Evolutionary conservation across 2,888 invertebrate genomes (phyloP).

Genomic region (Eupithecia tripunctaria): DNA sequence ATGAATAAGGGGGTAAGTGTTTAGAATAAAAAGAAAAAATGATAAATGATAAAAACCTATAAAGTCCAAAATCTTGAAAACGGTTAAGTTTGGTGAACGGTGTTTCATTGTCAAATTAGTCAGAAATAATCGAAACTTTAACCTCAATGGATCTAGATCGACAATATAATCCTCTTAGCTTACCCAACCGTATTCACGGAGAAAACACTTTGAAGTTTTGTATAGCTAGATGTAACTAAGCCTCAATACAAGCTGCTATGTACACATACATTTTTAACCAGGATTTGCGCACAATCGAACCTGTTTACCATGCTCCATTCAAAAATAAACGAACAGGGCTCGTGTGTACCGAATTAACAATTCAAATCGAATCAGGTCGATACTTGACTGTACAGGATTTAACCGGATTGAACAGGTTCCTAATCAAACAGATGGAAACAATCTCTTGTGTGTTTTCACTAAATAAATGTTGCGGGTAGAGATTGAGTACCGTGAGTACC

Average conservation of each 20-base stretch:
- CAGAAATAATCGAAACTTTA: too few relatives aligned
- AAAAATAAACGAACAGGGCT: slow-evolving; percentile 31
- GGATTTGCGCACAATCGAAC: slow-evolving; percentile 8
- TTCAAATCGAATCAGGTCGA: slow-evolving; percentile 43
- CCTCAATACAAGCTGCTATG: not conserved
- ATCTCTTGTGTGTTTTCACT: slow-evolving; percentile 27
- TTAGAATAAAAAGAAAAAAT: too few relatives aligned
- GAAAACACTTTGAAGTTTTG: not conserved
- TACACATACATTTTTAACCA: slow-evolving; percentile 9
- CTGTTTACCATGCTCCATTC: slow-evolving; percentile 21
- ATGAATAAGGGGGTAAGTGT: too few relatives aligned
- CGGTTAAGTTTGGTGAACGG: too few relatives aligned
- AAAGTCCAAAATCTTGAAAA: too few relatives aligned
- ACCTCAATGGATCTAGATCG: too few relatives aligned
- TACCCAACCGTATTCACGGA: not conserved
- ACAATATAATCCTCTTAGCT: not conserved
- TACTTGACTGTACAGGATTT: slow-evolving; percentile 32
- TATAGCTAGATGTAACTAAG: not conserved
- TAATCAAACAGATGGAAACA: slow-evolving; percentile 34
- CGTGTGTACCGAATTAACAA: slow-evolving; percentile 41
- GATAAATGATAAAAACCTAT: too few relatives aligned
- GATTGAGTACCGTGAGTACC: not conserved
- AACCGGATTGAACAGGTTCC: slow-evolving; percentile 20
- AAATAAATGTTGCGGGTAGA: slow-evolving; percentile 20
- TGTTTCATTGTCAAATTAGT: too few relatives aligned